Evolutionary conservation across 2,888 invertebrate genomes (phyloP), one percentile per base, ranked within the genome.

Genomic region (Orthonychiurus folsomi): DNA sequence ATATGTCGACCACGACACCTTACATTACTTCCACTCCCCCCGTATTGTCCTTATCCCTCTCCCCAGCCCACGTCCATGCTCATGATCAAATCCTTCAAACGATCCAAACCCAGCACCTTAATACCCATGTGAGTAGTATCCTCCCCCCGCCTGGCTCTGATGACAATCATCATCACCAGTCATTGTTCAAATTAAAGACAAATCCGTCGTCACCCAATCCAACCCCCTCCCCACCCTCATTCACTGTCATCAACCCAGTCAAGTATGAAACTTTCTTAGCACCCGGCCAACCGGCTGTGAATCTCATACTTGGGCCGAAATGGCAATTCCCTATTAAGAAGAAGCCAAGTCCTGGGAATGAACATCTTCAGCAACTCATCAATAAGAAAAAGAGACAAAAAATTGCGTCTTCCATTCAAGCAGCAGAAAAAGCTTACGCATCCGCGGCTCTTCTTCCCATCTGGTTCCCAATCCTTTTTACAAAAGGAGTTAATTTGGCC

Each of bases 371-470:
- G 18, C 23, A 54, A 54, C 21, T 24, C 21, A 24, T 24, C 54
- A 24, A 3, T 54, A 24, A 54, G 54, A 23, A 53, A 54, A 59
- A 48, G 37, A 61, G 54, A 59, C 50, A 66, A 57, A 65, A 65
- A 55, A 52, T 68, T 3, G 68, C 68, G 1, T 50, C 60, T 21
- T 63, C 66, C 12, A 70, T 70, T 60, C 63, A 59, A 59, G 63
- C 61, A 12, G 67, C 72, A 23, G 65, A 71, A 56, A 62, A 63
- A 23, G 61, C 70, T 0, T 72, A 71, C 37, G 54, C 66, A n/a
- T 68, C 71, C 1, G 69, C 70, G 24, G 70, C 72, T n/a, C 61
- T 72, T 1, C 62, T 72, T 24, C 72, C 72, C n/a, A 62, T 72
- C 55, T 72, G 71, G 70, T 70, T 72, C 57, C 72, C 72, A 21